Percentiles rank a stretch among this genome's conserved stretches.
phyloP scores from a whole-genome alignment of 2,113 vertebrate genomes.

The Pimephales promelas region DNA sequence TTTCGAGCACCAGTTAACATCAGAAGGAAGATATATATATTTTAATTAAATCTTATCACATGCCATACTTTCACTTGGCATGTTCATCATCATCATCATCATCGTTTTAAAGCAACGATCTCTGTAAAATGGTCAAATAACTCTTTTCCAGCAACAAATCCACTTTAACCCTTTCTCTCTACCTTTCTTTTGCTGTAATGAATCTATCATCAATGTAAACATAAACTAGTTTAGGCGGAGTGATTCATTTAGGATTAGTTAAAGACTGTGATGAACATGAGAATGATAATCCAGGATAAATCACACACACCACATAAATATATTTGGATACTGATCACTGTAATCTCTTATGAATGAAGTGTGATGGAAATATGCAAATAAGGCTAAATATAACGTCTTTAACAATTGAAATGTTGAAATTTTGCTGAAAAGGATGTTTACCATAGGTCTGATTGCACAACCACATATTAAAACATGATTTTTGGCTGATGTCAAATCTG shows the following conservation, averaged over 20 bases:
- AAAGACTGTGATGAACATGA: background rate
- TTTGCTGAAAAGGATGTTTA: background rate
- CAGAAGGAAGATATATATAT: constrained; percentile 58
- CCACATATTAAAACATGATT: background rate
- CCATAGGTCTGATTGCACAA: background rate
- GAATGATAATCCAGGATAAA: background rate
- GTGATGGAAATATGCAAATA: constrained; percentile 12
- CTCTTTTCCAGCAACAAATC: constrained; percentile 4
- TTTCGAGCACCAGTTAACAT: constrained; percentile 61
- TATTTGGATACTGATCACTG: background rate
- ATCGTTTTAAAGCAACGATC: constrained; percentile 64
- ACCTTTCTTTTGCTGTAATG: constrained; percentile 26
- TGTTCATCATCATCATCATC: constrained; percentile 64
- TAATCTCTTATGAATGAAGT: constrained; percentile 8
- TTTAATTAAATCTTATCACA: constrained; percentile 82
- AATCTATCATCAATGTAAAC: constrained; percentile 9
- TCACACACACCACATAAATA: background rate
- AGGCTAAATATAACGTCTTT: background rate
- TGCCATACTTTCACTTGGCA: constrained; percentile 60
- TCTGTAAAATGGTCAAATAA: constrained; percentile 38
- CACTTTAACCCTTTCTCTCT: constrained; percentile 21
- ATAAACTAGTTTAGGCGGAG: constrained; percentile 19
- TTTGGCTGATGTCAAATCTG: background rate
- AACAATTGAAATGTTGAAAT: background rate
- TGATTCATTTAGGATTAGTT: background rate